These are phyloP conservation scores for Martes martes DNA, from an alignment of 2,113 vertebrate genomes.

Conservation along the genomic window DNA sequence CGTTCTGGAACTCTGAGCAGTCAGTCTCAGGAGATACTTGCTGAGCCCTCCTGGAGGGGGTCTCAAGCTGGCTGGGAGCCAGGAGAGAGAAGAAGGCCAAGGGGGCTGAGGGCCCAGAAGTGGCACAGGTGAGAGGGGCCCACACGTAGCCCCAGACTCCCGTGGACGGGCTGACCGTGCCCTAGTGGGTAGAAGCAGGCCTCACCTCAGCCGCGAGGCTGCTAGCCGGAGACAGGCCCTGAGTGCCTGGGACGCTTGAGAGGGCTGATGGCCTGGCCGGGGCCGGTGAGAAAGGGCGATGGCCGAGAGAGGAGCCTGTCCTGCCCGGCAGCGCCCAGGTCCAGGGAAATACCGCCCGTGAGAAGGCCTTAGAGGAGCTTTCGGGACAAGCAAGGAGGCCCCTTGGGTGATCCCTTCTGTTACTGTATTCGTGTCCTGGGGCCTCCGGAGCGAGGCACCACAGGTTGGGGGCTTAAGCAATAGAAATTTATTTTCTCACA, in stretches of 20 bases:
- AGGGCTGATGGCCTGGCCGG: not conserved
- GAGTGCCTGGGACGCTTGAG: not conserved
- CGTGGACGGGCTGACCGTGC: too few relatives aligned
- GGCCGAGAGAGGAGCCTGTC: not conserved
- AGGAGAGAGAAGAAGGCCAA: not conserved
- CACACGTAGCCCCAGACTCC: not conserved
- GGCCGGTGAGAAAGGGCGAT: not conserved
- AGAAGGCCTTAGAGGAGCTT: not conserved
- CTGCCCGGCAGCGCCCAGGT: not conserved
- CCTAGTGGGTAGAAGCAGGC: not conserved
- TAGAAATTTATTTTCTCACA: not conserved
- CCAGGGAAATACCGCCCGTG: not conserved
- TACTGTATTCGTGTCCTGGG: not conserved
- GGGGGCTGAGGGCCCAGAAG: not conserved
- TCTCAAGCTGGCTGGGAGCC: not conserved
- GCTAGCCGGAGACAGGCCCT: not conserved
- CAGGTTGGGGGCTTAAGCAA: too few relatives aligned
- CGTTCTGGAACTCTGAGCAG: not conserved
- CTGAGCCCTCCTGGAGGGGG: not conserved
- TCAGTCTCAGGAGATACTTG: not conserved
- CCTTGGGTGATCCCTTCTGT: accelerated
- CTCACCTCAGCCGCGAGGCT: not conserved
- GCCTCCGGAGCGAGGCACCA: accelerated
- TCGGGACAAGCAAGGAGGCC: not conserved
- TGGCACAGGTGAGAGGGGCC: accelerated